Percentiles rank a stretch among this genome's conserved stretches.
Conservation (phyloP, 1,140 invertebrate genomes). For the Conopomorpha cramerella region DNA sequence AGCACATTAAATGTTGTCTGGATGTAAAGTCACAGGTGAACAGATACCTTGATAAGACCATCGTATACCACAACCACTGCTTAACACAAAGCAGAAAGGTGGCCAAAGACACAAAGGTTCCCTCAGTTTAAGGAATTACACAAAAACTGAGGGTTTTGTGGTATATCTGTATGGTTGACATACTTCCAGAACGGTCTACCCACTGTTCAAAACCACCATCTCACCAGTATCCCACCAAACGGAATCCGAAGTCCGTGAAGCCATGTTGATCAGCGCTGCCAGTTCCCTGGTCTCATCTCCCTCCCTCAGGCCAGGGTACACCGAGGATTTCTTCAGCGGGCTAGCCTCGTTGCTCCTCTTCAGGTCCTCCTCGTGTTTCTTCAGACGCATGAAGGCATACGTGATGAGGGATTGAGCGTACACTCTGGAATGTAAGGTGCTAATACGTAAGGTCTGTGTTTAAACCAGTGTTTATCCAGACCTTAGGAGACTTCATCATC, state of each 20-base stretch:
- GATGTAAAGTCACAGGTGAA: too few species aligned
- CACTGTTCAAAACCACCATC: conserved; percentile 7
- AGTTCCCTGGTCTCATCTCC: conserved; percentile 26
- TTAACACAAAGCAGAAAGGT: too few species aligned
- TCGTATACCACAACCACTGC: too few species aligned
- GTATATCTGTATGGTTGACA: too few species aligned
- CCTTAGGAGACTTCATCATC: too few species aligned
- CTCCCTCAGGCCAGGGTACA: conserved; percentile 9
- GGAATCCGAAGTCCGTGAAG: conserved; percentile 24
- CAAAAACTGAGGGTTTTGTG: too few species aligned
- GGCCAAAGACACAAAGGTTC: too few species aligned
- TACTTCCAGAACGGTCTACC: conserved; percentile 1
- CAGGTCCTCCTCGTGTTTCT: conserved; percentile 31
- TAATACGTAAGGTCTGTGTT: neutral
- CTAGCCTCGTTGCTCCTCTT: conserved; percentile 24
- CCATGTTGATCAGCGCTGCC: conserved; percentile 27
- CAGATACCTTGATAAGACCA: too few species aligned
- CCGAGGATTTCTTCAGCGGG: conserved; percentile 8
- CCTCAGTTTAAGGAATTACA: too few species aligned
- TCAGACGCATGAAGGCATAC: conserved; percentile 26
- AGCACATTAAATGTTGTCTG: too few species aligned
- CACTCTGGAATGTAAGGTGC: conserved; percentile 6
- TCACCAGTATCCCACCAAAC: conserved; percentile 56
- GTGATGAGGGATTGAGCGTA: conserved; percentile 27
- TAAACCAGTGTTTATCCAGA: neutral